Evolutionary conservation across 2,888 invertebrate genomes (phyloP), one percentile per base, ranked within the genome.

Genomic region (Athetis lepigone): DNA sequence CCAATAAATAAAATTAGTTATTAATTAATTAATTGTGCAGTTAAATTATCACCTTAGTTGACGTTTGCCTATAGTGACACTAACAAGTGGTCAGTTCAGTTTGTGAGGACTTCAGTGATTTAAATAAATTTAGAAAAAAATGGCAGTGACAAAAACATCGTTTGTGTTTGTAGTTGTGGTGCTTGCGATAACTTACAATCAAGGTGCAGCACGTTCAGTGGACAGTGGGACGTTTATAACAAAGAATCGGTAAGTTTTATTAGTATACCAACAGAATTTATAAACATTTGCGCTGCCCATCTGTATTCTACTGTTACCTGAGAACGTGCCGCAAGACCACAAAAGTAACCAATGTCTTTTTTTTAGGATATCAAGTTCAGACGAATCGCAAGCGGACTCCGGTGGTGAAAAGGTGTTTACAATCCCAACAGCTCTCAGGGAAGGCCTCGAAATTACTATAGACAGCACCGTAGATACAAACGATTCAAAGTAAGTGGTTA

Each of bases 141-240:
- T 85, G 85, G 72, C 72, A 52, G 63, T 52, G 39, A 63, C 63
- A 27, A 70, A 51, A 66, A 36, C n/a, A 11, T 40, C 69, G 0
- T 69, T 79, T n/a, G 63, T 77, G 55, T 74, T 69, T 60, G 74
- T 81, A 61, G 46, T 81, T 56, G 52, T 71, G 64, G 81, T 84
- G 77, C 50, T 85, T 45, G 76, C 70, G 82, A 78, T 85, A 81
- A 71, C 69, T 51, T 56, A 63, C 27, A 77, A 74, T 43, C 64
- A 56, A 70, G 81, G 82, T 64, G 61, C 58, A 59, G 84, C 85
- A 84, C 83, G 79, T 81, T 70, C 85, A 25, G 7, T 36, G 23
- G 71, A 72, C 67, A 69, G 29, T 58, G 52, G 43, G 51, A 23
- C 13, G 60, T 62, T 50, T 11, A 23, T 63, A 43, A 49, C 57